phyloP scores from a whole-genome alignment of 2,888 invertebrate species.

The Hybos culiciformis region DNA sequence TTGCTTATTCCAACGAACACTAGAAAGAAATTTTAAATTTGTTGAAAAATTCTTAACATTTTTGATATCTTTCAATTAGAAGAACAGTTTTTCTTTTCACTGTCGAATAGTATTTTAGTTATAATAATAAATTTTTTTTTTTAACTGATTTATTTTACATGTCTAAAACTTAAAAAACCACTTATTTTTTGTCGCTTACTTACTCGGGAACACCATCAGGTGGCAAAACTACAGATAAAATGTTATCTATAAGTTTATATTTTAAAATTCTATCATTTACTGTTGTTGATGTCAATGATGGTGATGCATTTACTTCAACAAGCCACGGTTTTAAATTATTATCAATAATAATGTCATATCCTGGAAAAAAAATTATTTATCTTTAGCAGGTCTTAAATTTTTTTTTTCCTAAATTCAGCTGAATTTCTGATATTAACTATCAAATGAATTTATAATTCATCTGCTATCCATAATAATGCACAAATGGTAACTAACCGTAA shows the following conservation, averaged over 20 bases:
- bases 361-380: background rate
- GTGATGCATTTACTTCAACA: constrained; percentile 89
- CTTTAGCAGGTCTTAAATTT: no score
- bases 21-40: constrained; percentile 20
- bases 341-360: constrained; percentile 84
- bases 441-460: no score
- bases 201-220: constrained; percentile 79
- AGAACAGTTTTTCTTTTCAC: no score
- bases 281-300: constrained; percentile 86
- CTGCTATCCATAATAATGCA: background rate
- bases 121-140: no score
- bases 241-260: constrained; percentile 85
- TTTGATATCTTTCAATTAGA: no score
- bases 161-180: no score
- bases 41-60: no score
- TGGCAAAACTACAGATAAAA: constrained; percentile 78
- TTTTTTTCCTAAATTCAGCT: no score
- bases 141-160: no score
- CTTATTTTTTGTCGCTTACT: no score
- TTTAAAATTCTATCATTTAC: constrained; percentile 88
- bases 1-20: constrained; percentile 74
- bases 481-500: constrained; percentile 51
- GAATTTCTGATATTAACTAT: no score
- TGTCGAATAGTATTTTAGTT: no score
- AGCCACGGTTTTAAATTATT: constrained; percentile 88